A percentile compares a stretch with the other conserved stretches of the same genome.
Conservation (phyloP, 2,113 vertebrate species). For the Apodemus speciosus region DNA sequence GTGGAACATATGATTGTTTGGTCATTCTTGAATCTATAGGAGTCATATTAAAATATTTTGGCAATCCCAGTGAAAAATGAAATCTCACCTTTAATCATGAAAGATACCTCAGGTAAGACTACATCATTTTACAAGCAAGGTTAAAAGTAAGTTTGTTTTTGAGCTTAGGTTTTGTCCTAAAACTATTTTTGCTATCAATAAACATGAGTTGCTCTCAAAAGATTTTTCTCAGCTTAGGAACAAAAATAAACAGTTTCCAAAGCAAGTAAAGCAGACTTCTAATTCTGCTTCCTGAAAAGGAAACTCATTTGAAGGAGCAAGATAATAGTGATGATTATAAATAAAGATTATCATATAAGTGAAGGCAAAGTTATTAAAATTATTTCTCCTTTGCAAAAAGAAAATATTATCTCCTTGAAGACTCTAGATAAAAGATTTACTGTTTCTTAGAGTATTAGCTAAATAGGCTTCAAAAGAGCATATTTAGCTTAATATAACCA, state of each 20-base stretch:
- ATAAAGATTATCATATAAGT: slow-evolving; percentile 24
- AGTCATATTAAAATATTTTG: neutral
- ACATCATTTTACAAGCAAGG: neutral
- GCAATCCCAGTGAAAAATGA: neutral
- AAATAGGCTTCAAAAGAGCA: neutral
- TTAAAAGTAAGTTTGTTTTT: neutral
- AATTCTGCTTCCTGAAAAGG: neutral
- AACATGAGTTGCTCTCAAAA: neutral
- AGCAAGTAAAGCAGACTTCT: neutral
- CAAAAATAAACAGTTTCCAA: slow-evolving; percentile 10
- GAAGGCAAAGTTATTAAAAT: slow-evolving; percentile 17
- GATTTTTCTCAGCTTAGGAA: slow-evolving; percentile 32
- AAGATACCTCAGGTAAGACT: neutral
- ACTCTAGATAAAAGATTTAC: neutral
- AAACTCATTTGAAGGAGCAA: slow-evolving; percentile 43
- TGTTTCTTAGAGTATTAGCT: neutral
- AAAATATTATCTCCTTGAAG: neutral
- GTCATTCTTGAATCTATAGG: neutral
- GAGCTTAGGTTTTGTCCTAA: neutral
- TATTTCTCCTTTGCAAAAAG: neutral
- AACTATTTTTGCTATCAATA: neutral
- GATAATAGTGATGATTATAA: neutral
- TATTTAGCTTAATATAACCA: neutral
- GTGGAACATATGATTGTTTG: neutral
- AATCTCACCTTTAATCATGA: neutral